A percentile compares a stretch with the other conserved stretches of the same genome.
Conservation (phyloP, 2,797 vertebrate genomes). For the Myotis findleyi region DNA sequence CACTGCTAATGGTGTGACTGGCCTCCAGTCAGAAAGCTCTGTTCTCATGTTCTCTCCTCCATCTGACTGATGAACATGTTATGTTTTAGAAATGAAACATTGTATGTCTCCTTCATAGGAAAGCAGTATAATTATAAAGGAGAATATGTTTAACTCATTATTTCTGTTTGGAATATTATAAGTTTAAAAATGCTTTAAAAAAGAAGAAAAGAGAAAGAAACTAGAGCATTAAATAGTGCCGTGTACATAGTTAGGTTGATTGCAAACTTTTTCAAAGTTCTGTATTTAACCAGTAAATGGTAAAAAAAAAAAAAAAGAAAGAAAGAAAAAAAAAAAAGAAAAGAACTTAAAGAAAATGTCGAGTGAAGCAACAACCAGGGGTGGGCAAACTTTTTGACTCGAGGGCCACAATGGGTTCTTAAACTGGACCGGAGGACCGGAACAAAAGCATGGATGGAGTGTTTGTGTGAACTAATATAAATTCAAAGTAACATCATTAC, state of each 20-base stretch:
- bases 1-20: background rate
- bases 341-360: background rate
- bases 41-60: background rate
- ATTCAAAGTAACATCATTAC: too few relatives aligned
- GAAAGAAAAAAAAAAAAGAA: background rate
- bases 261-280: background rate
- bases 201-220: background rate
- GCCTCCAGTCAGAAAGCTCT: background rate
- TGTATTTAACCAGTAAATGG: background rate
- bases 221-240: background rate
- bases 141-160: conserved; percentile 16
- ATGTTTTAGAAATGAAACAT: background rate
- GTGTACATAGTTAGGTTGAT: background rate
- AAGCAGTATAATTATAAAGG: background rate
- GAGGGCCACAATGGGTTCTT: too few relatives aligned
- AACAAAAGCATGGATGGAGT: too few relatives aligned
- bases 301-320: background rate
- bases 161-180: background rate
- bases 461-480: too few relatives aligned
- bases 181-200: background rate
- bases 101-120: background rate
- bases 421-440: too few relatives aligned
- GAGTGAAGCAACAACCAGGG: background rate
- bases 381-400: too few relatives aligned
- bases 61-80: background rate